phyloP scores from a whole-genome alignment of 1,140 invertebrate species.

The Fopius arisanus region DNA sequence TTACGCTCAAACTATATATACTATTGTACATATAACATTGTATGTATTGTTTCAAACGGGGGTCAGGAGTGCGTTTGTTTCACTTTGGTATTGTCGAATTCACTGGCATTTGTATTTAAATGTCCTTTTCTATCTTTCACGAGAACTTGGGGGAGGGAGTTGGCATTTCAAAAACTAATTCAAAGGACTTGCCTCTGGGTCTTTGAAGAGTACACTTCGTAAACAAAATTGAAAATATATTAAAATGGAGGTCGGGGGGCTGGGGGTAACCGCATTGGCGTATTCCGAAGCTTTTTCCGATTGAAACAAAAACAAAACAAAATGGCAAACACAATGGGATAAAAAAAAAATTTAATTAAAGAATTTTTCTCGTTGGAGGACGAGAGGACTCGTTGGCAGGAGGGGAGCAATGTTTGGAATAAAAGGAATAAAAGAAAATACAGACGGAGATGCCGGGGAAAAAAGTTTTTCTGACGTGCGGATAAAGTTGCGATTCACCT shows the following conservation, averaged over 20 bases:
- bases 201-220: slow-evolving; percentile 25
- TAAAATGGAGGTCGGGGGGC: background rate
- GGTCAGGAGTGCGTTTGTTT: background rate
- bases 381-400: background rate
- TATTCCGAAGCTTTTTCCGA: background rate
- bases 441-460: background rate
- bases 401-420: background rate
- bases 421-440: background rate
- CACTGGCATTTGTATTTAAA: background rate
- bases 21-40: slow-evolving; percentile 2
- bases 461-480: slow-evolving; percentile 2
- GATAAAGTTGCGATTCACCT: slow-evolving; percentile 1
- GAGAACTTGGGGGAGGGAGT: background rate
- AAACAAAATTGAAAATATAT: background rate
- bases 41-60: background rate
- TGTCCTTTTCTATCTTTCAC: background rate
- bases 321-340: slow-evolving; percentile 4
- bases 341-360: slow-evolving; percentile 30
- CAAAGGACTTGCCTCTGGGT: slow-evolving; percentile 16
- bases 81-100: background rate
- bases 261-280: background rate
- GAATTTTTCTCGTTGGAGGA: slow-evolving; percentile 10
- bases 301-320: background rate
- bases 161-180: slow-evolving; percentile 14
- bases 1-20: background rate